Percentiles rank a stretch among this genome's conserved stretches.
Conservation (phyloP, 2,797 vertebrate species). For the Kryptopterus vitreolus region DNA sequence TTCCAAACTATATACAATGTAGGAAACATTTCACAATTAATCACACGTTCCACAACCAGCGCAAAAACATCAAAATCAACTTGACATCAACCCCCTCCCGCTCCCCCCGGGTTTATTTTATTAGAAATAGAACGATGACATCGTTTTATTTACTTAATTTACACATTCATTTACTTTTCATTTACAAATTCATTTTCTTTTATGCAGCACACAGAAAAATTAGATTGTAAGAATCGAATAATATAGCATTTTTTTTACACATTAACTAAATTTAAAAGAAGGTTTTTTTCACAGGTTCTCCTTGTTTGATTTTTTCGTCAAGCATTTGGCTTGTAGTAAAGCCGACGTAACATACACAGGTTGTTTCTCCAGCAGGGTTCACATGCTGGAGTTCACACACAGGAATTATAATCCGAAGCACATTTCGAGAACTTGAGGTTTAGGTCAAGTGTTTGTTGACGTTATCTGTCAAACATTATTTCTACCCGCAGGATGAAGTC, state of each 20-base stretch:
- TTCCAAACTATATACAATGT: not conserved
- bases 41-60: not conserved
- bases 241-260: not conserved
- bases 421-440: slow-evolving; percentile 1
- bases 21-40: not conserved
- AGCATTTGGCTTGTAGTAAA: not conserved
- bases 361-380: not conserved
- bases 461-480: slow-evolving; percentile 22
- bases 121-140: too few relatives aligned
- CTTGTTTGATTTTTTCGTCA: not conserved
- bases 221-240: not conserved
- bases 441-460: slow-evolving; percentile 18
- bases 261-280: too few relatives aligned
- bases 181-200: too few relatives aligned
- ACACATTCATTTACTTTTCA: too few relatives aligned
- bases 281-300: not conserved
- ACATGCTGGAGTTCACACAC: not conserved
- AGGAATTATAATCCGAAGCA: slow-evolving; percentile 18
- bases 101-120: too few relatives aligned
- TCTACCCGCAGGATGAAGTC: slow-evolving; percentile 21
- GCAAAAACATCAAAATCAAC: not conserved
- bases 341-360: not conserved
- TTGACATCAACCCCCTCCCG: not conserved
- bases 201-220: too few relatives aligned
- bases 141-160: too few relatives aligned